phyloP scores from a whole-genome alignment of 2,888 invertebrate genomes.

The Pomacea canaliculata region DNA sequence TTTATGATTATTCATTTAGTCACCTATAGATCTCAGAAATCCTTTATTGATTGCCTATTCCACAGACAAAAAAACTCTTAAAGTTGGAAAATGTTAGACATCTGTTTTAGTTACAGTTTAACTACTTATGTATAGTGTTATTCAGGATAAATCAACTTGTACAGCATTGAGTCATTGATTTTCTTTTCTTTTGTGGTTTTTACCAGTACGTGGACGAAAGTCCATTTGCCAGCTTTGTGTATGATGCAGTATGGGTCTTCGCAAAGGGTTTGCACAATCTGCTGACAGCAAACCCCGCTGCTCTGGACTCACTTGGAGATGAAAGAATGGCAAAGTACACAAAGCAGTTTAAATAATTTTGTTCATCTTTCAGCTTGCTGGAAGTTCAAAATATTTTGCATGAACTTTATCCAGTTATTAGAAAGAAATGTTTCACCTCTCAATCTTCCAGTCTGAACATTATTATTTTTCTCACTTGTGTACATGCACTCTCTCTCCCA shows the following conservation, averaged over 20 bases:
- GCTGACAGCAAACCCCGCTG: constrained; percentile 74
- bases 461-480: no score
- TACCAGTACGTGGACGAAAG: constrained; percentile 70
- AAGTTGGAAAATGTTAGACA: no score
- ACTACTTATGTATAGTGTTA: no score
- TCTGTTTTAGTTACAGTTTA: no score
- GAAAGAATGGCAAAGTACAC: constrained; percentile 54
- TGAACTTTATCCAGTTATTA: background rate
- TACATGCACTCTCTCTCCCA: no score
- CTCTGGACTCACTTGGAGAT: constrained; percentile 57
- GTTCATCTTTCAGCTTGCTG: no score
- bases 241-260: constrained; percentile 87
- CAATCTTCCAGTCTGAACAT: background rate
- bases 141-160: no score
- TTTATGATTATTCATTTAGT: background rate
- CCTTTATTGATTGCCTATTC: no score
- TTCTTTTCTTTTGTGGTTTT: background rate
- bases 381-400: no score
- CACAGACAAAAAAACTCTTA: no score
- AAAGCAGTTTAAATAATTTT: background rate
- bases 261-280: constrained; percentile 80
- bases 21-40: no score
- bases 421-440: background rate
- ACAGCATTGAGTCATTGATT: no score
- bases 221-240: constrained; percentile 82